Evolutionary conservation across 2,888 invertebrate genomes (phyloP), one percentile per base, ranked within the genome.

Genomic region (Dicyrtoma fusca): DNA sequence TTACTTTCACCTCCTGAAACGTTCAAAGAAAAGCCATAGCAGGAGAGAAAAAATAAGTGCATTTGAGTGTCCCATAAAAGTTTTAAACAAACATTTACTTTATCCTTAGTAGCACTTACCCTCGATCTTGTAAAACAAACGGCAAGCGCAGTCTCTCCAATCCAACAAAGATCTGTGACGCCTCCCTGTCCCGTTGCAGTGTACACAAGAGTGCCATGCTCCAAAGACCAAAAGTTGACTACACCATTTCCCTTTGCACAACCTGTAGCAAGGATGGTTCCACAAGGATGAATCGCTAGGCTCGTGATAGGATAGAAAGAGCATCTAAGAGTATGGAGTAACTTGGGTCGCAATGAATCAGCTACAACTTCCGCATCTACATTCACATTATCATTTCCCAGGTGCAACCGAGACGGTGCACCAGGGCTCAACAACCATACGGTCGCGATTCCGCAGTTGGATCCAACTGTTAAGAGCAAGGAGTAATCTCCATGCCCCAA

Each of bases 151-250:
- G 83, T 82, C 55, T 85, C 83, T 49, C 84, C 83, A 75, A 85
- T 82, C 88, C 88, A 89, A 34, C 82, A 81, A 44, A 88, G 79
- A 51, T 86, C 85, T 73, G 85, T 84, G 0, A 85, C 82, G 42
- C 85, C 84, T 0, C 88, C 88, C 65, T 81, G 83, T 1, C 87
- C 88, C 13, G 86, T 85, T 25, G 85, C 82, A 0, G 88, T 87
- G 78, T 88, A 86, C 8, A 88, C 82, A 55, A 88, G 82, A 73
- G 85, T 85, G 0, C 87, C 87, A 82, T 88, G 87, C 82, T 87
- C 84, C 19, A 89, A 82, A 0, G 87, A 87, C 88, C 88, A 89
- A 70, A 89, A 84, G 80, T 89, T 88, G 4, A 88, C 84, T 76
- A 88, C 85, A 6, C 88, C 87, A 72, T 82, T 83, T 8, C 73